Conservation (phyloP, 2,113 vertebrate species). For the Sphaerodactylus townsendi region DNA sequence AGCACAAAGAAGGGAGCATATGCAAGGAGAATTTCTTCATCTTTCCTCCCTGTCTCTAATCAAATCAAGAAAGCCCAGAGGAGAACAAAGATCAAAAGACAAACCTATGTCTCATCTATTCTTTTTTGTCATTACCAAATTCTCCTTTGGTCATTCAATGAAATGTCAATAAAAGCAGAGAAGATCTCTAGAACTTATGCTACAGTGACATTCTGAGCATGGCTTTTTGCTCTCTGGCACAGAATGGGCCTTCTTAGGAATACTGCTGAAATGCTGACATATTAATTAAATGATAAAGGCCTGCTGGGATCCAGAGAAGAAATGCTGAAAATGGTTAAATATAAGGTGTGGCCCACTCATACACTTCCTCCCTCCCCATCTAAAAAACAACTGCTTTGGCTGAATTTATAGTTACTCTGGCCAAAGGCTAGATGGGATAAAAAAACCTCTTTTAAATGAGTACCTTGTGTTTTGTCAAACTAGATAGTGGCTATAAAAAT, state of each 20-base stretch:
- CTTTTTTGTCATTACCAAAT: background rate
- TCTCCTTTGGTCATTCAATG: slow-evolving; percentile 1
- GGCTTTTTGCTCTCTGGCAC: background rate
- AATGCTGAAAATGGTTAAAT: background rate
- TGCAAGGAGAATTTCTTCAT: slow-evolving; percentile 45
- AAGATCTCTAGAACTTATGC: background rate
- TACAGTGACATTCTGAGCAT: background rate
- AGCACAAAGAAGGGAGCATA: slow-evolving; percentile 72
- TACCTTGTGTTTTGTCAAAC: background rate
- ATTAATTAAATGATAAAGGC: background rate
- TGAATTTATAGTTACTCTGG: background rate
- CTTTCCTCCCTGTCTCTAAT: slow-evolving; percentile 6
- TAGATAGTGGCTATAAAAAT: background rate
- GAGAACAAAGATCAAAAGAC: slow-evolving; percentile 68
- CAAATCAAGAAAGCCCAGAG: slow-evolving; percentile 63
- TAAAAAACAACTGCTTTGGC: background rate
- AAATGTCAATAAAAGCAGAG: background rate
- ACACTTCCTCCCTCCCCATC: background rate
- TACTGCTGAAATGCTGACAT: background rate
- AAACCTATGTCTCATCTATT: slow-evolving; percentile 56
- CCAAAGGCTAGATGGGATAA: background rate
- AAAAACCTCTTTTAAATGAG: background rate
- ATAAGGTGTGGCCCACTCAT: background rate
- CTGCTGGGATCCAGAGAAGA: background rate
- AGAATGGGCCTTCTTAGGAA: background rate